phyloP scores from a whole-genome alignment of 1,140 invertebrate genomes.

The Drosophila repletoides region DNA sequence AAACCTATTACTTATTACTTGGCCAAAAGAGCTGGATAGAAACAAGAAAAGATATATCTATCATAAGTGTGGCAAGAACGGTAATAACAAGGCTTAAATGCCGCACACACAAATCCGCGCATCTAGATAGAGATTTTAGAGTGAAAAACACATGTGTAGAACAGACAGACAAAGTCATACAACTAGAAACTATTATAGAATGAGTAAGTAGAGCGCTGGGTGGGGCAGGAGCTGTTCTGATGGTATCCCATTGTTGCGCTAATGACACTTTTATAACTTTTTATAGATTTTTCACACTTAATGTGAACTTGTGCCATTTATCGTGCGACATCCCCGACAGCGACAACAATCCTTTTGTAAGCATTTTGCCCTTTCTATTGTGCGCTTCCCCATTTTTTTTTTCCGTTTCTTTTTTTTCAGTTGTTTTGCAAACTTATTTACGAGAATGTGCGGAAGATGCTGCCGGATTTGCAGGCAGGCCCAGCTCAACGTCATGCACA shows the following conservation, averaged over 20 bases:
- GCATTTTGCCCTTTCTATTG: slow-evolving; percentile 47
- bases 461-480: slow-evolving; percentile 55
- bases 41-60: slow-evolving; percentile 18
- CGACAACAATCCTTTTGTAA: slow-evolving; percentile 72
- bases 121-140: background rate
- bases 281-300: slow-evolving; percentile 79
- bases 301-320: slow-evolving; percentile 73
- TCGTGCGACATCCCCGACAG: slow-evolving; percentile 41
- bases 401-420: background rate
- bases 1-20: slow-evolving; percentile 49
- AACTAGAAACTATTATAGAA: no score
- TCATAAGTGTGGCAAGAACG: slow-evolving; percentile 27
- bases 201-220: no score
- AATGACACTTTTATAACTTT: slow-evolving; percentile 81
- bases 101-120: background rate
- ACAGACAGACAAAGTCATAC: no score
- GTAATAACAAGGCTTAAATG: slow-evolving; percentile 49
- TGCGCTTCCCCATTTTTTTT: slow-evolving; percentile 14
- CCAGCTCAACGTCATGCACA: slow-evolving; percentile 6
- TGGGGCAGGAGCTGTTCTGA: background rate
- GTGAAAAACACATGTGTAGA: background rate
- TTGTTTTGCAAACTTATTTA: slow-evolving; percentile 62
- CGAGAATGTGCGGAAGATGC: slow-evolving; percentile 66
- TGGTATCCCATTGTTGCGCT: slow-evolving; percentile 66
- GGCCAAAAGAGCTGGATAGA: slow-evolving; percentile 1